Base-by-base conservation (phyloP, 1,140 invertebrate genomes). In the Drosophila kikkawai region DNA sequence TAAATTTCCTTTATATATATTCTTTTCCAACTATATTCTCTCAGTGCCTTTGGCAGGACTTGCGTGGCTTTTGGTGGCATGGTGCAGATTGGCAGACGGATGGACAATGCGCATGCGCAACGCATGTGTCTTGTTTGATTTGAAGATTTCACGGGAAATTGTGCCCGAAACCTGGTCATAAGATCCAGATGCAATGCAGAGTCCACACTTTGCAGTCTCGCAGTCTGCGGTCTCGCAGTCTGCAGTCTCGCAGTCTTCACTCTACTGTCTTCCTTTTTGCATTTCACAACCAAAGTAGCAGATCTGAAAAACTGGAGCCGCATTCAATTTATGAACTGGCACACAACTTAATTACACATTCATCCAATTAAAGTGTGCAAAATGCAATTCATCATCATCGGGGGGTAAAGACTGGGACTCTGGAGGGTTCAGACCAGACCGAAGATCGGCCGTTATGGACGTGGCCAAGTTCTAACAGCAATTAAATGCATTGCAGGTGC, bases 331-430 rank as follows among this genome's bases (percentile, higher is more conserved):
- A 80, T 80, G 78, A 75, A 75, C 70, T 69, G 78, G 59, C 71
- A 64, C 84, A 88, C 85, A 88, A 88, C 85, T 88, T 88, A 88
- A 88, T 88, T 88, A 88, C 83, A 87, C 83, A 80, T 90, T 90
- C 85, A 66, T 88, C 85, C 85, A 88, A 88, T 88, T 88, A 90
- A 90, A 88, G 81, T 90, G 81, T 90, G 85, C 85, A 88, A 90
- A 86, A 88, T 85, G 85, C 85, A 88, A 88, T 88, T 88, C 85
- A 88, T 88, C 82, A 85, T 85, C 84, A 80, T 69, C 77, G 78
- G 50, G 32, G 19, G 44, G 7, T 4, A 5, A 2, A 4, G 13
- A 29, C 39, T 7, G 17, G 51, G n/a, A 32, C 19, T 7, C 9
- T 7, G 6, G 22, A 15, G 42, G 41, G 44, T 32, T 9, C 47